Conservation (phyloP, 2,113 vertebrate genomes). For the Nipponia nippon region DNA sequence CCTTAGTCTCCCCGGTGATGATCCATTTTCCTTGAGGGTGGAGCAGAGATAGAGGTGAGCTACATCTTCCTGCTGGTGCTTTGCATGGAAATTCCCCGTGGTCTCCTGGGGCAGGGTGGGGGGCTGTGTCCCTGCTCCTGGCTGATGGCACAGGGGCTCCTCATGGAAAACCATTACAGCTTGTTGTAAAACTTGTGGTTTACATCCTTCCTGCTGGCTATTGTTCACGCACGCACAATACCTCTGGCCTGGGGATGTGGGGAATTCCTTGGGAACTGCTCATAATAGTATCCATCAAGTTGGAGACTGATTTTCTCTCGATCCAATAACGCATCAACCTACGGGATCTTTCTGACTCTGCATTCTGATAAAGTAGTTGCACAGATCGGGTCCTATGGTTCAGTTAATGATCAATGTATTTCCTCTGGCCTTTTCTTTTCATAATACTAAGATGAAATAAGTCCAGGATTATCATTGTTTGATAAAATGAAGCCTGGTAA, state of each 20-base stretch:
- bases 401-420: background rate
- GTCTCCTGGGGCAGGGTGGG: background rate
- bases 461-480: background rate
- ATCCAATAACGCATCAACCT: accelerated
- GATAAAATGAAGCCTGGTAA: background rate
- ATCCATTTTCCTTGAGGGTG: background rate
- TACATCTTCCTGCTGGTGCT: background rate
- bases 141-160: background rate
- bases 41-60: background rate
- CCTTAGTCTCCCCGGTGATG: background rate
- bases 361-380: background rate
- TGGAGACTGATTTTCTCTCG: background rate
- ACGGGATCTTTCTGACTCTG: background rate
- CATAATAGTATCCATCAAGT: background rate
- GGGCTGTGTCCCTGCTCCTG: background rate
- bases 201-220: background rate
- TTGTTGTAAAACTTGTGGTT: background rate
- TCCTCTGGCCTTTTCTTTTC: background rate
- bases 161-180: background rate
- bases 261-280: background rate
- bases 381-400: background rate
- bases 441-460: background rate
- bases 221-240: background rate
- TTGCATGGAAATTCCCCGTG: accelerated
- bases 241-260: background rate